Percentiles rank a stretch among this genome's conserved stretches.
Evolutionary conservation across 1,140 invertebrate genomes (phyloP).

Genomic region (Drosophila insularis): DNA sequence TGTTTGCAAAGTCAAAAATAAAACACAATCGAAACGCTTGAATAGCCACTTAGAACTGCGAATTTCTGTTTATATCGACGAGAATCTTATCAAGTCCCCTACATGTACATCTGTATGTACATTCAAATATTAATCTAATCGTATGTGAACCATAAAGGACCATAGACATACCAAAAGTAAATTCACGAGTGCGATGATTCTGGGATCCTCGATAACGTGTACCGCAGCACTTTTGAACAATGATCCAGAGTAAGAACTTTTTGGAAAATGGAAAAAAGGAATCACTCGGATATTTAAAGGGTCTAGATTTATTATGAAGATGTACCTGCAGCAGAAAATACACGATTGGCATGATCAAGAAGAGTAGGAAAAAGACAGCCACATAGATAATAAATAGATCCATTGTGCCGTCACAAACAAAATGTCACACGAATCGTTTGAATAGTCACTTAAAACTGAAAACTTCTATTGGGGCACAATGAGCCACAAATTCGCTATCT

Average conservation of each 20-base stretch:
- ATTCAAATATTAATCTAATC: too few species aligned
- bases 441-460: slow-evolving; percentile 38
- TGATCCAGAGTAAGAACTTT: slow-evolving; percentile 54
- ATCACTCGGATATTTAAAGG: background rate
- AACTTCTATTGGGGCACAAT: background rate
- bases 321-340: slow-evolving; percentile 61
- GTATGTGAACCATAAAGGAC: background rate
- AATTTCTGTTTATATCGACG: background rate
- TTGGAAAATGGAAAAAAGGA: background rate
- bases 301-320: background rate
- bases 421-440: slow-evolving; percentile 43
- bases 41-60: slow-evolving; percentile 5
- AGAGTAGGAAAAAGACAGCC: slow-evolving; percentile 48
- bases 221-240: slow-evolving; percentile 51
- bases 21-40: slow-evolving; percentile 9
- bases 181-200: background rate
- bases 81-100: slow-evolving; percentile 28
- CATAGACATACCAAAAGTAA: slow-evolving; percentile 31
- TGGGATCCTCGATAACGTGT: background rate
- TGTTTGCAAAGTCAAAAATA: background rate
- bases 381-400: slow-evolving; percentile 54
- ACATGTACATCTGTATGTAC: slow-evolving; percentile 3
- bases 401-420: slow-evolving; percentile 29
- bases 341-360: slow-evolving; percentile 55
- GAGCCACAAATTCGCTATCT: background rate